Evolutionary conservation across 2,113 vertebrate genomes (phyloP), one percentile per base, ranked within the genome.

Genomic region (Pelecanoides urinatrix): DNA sequence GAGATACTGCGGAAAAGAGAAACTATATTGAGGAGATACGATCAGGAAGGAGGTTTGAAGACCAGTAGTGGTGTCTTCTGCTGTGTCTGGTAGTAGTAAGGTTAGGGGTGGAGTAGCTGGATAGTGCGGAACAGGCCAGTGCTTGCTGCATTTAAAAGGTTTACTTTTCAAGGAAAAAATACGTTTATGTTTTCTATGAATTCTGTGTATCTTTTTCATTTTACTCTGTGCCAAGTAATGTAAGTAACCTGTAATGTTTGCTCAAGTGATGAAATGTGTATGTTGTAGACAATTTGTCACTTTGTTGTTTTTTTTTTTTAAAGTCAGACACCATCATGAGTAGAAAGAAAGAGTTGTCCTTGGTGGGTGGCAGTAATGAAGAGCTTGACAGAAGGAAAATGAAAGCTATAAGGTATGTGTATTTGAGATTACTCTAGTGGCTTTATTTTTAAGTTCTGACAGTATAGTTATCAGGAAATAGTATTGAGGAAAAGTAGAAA

Each of bases 11-110:
- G 12, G 67, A 5, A 6, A 10, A 38, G 32, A 23, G 10, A 4
- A 4, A 0, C 7, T 1, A 0, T 7, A 0, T 1, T 13, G 72
- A 25, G 67, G 30, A 1, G 15, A 1, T 1, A 7, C 7, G 16
- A 0, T 4, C 1, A 5, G 52, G 25, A 26, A 23, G 20, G 45
- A 38, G 55, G 13, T 10, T 6, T 61, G 86, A 26, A 13, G 13
- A 7, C 2, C 4, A 2, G 8, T 1, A 14, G 27, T 5, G 16
- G 21, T 23, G 38, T 16, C 19, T 25, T 5, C 25, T 36, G 13
- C 6, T 11, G 32, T 21, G 40, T 23, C n/a, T 11, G 1, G 23
- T 2, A 12, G 13, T 3, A 30, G 10, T 6, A 1, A 53, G 15
- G 29, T 9, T 14, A 11, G 9, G 16, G 23, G 12, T 20, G 23